phyloP scores from a whole-genome alignment of 2,113 vertebrate species.

The Enhydra lutris region DNA sequence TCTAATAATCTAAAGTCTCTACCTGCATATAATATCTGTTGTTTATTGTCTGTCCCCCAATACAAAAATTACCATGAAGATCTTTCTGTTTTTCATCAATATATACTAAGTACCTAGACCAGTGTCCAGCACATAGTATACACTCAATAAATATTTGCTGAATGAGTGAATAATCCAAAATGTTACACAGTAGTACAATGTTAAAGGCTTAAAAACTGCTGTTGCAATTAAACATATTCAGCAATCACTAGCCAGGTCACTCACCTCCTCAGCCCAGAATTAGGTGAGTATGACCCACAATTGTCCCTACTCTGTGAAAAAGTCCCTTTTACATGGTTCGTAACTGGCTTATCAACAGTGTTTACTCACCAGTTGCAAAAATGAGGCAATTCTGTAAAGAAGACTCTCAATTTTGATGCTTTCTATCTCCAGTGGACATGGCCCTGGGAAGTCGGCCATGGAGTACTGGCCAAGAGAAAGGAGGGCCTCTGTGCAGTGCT shows the following conservation, averaged over 20 bases:
- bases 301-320: not conserved
- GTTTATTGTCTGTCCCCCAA: not conserved
- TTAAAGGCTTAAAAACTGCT: conserved; percentile 21
- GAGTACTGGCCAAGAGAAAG: conserved; percentile 90
- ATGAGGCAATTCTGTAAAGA: conserved; percentile 95
- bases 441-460: conserved; percentile 83
- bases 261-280: not conserved
- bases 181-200: not conserved
- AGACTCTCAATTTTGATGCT: conserved; percentile 93
- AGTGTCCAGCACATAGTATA: not conserved
- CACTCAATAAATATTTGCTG: not conserved
- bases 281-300: not conserved
- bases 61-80: not conserved
- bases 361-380: conserved; percentile 94
- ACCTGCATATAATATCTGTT: not conserved
- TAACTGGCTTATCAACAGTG: not conserved
- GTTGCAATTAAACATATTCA: not conserved
- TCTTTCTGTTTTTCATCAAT: not conserved
- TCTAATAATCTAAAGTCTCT: not conserved
- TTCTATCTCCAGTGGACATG: conserved; percentile 83
- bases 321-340: not conserved
- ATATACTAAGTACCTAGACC: not conserved
- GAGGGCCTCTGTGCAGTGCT: conserved; percentile 95
- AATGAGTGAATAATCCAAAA: not conserved
- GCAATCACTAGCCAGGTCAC: not conserved